phyloP scores from a whole-genome alignment of 2,888 invertebrate genomes.

The Rhagonycha lutea region DNA sequence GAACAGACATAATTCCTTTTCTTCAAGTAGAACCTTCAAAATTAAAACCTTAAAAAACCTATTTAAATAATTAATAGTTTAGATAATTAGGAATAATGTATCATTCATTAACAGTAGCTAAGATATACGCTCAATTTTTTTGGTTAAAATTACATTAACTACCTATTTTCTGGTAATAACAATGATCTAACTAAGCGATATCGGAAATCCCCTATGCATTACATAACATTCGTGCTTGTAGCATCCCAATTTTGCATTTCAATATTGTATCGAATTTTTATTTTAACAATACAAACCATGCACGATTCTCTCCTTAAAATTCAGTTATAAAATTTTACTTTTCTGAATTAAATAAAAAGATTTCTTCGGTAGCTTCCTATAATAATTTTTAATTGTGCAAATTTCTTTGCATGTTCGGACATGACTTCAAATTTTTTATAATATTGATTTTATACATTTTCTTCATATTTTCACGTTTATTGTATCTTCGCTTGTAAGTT shows the following conservation, averaged over 20 bases:
- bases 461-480: too few species aligned
- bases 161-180: neutral
- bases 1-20: too few species aligned
- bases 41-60: too few species aligned
- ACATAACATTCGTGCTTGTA: neutral
- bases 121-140: too few species aligned
- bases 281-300: neutral
- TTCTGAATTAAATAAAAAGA: neutral
- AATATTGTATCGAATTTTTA: neutral
- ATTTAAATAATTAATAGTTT: too few species aligned
- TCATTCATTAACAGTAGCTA: too few species aligned
- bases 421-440: too few species aligned
- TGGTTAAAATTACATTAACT: neutral
- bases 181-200: neutral
- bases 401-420: neutral
- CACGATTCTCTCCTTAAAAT: neutral
- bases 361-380: neutral
- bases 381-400: neutral
- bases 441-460: too few species aligned
- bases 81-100: too few species aligned
- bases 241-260: neutral
- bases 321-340: neutral
- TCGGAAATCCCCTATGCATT: neutral
- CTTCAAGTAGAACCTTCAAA: too few species aligned
- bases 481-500: too few species aligned